These are phyloP conservation scores for Pardalotus punctatus DNA, from an alignment of 2,113 vertebrate species.

Conservation along the genomic window DNA sequence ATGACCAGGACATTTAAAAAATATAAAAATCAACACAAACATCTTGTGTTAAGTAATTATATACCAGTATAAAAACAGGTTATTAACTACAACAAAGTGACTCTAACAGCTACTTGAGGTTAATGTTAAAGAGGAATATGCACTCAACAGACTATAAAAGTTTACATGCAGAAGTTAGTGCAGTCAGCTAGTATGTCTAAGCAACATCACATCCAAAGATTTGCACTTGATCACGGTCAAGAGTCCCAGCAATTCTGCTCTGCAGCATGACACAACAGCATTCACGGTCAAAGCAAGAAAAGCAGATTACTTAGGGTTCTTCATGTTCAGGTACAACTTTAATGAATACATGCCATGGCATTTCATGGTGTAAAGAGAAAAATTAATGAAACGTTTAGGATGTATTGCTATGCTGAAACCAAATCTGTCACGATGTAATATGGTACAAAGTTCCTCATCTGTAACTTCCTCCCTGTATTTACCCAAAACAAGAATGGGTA, in stretches of 20 bases:
- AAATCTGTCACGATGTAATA: background rate
- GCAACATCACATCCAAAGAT: background rate
- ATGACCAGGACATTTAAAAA: background rate
- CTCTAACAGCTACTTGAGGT: background rate
- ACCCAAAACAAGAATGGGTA: background rate
- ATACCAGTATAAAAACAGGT: background rate
- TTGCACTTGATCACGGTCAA: background rate
- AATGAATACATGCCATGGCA: background rate
- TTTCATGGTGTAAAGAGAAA: background rate
- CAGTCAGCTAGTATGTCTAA: background rate
- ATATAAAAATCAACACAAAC: background rate
- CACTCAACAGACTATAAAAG: background rate
- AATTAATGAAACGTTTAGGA: background rate
- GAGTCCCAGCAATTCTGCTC: background rate
- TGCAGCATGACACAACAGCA: background rate
- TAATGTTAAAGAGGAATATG: background rate
- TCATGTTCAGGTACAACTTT: background rate
- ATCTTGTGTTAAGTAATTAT: background rate
- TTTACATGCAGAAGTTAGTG: background rate
- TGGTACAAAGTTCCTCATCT: background rate
- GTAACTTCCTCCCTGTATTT: background rate
- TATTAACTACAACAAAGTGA: background rate
- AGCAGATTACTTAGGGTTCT: background rate
- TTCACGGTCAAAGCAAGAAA: background rate
- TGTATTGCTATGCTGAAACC: background rate